Conservation (phyloP, 1,140 invertebrate species). For the Heliconius hewitsoni region DNA sequence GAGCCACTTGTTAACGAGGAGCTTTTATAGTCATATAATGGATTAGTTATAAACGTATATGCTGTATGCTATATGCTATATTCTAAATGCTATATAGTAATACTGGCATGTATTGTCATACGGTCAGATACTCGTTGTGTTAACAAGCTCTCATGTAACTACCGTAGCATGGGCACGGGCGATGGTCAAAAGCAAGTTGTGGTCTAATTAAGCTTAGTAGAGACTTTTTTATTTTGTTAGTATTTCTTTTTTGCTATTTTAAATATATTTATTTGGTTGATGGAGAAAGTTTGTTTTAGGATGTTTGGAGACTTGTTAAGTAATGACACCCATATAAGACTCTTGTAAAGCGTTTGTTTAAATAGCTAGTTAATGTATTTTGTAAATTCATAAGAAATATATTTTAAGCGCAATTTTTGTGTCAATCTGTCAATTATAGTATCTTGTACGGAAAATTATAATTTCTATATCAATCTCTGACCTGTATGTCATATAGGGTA, state of each 20-base stretch:
- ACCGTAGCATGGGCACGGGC: neutral
- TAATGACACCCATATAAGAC: no score
- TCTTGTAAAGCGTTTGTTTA: no score
- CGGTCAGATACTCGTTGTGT: neutral
- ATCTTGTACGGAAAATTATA: no score
- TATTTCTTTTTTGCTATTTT: neutral
- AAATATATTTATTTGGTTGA: neutral
- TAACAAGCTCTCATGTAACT: conserved; percentile 11
- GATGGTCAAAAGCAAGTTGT: conserved; percentile 5
- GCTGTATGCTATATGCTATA: no score
- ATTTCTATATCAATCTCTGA: no score
- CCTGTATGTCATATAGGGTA: neutral
- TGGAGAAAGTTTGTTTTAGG: no score
- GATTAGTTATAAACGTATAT: conserved; percentile 2
- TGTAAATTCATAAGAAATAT: no score
- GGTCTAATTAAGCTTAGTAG: conserved; percentile 15
- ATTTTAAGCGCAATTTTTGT: no score
- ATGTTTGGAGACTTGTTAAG: no score
- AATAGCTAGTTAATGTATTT: no score
- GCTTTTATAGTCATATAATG: conserved; percentile 13
- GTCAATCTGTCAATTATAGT: no score
- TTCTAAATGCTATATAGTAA: neutral
- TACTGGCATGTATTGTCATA: neutral
- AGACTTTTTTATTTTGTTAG: conserved; percentile 10
- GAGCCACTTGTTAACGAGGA: conserved; percentile 5